Evolutionary conservation across 2,797 vertebrate species (phyloP).

Genomic region (Agapornis canus): DNA sequence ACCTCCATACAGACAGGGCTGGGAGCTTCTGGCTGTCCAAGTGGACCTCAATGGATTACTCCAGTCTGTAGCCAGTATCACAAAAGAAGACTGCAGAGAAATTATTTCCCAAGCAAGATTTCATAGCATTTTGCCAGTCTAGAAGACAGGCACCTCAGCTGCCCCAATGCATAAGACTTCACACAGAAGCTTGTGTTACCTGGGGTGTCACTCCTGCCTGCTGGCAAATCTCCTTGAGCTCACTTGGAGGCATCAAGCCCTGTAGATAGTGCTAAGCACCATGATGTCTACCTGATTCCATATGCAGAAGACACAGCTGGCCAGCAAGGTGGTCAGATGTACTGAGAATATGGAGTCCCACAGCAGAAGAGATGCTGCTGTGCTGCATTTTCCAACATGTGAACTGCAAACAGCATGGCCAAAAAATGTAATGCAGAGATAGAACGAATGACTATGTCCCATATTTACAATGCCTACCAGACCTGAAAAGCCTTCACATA

Average conservation of each 20-base stretch:
- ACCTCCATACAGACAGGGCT: not conserved
- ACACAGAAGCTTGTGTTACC: not conserved
- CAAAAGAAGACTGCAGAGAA: not conserved
- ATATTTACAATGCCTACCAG: not conserved
- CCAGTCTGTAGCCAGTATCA: not conserved
- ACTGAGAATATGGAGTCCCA: not conserved
- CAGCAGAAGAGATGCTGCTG: not conserved
- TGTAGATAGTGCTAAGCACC: not conserved
- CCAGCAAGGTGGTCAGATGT: not conserved
- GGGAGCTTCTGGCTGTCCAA: not conserved
- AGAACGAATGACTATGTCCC: rapidly evolving
- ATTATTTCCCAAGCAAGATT: not conserved
- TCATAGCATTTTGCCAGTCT: not conserved
- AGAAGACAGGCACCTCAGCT: not conserved
- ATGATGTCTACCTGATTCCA: not conserved
- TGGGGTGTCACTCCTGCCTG: not conserved
- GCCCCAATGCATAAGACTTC: not conserved
- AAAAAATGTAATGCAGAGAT: not conserved
- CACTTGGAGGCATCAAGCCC: not conserved
- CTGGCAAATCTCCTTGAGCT: not conserved
- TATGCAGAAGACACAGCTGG: not conserved
- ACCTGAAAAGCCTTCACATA: not conserved
- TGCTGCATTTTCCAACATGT: not conserved
- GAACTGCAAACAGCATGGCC: not conserved
- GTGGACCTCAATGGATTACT: not conserved